Base-by-base conservation (phyloP, 2,888 invertebrate species). In the Alsophila aescularia region DNA sequence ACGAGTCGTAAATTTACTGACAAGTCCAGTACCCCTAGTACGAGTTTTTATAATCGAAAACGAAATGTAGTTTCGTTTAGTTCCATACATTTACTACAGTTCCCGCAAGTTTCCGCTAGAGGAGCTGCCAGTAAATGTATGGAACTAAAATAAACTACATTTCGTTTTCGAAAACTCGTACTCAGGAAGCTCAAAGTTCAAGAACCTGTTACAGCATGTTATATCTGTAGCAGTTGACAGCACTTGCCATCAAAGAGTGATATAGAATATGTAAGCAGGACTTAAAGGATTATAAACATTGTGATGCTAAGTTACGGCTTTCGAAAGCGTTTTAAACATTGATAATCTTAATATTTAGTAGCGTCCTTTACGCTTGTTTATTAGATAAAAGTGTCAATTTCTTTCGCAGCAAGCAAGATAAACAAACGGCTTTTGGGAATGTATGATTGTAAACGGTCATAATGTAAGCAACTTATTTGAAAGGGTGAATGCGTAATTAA, bases 291-390 rank as follows among this genome's bases (percentile, higher is more conserved):
- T 24, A 8, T 24, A 24, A 24, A 15, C 16, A 37, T 43, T 32
- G 29, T 50, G 32, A 55, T 53, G 31, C 47, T 43, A 21, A 58
- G 43, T 59, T 53, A 57, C 24, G 50, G 47, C 48, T 60, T 60
- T 52, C 8, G 21, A 44, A 24, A 34, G 54, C 52, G 42, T 49
- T n/a, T n/a, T 58, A 54, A 57, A 58, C 55, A 43, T 45, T 40
- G 51, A 58, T 62, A 62, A 58, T 50, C 48, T 44, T 21, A 6
- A 21, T 35, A 37, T 44, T 52, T 54, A 58, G 60, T 52, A 57
- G 58, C 48, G 14, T 29, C 10, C 10, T 29, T 48, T 58, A 62
- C n/a, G 57, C 47, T 52, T 55, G 52, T 60, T 52, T 60, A 60
- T 39, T 43, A 52, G 35, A 49, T 37, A 49, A 50, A 55, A 41